Conservation (phyloP, 2,888 invertebrate genomes). For the Dastarcus helophoroides region DNA sequence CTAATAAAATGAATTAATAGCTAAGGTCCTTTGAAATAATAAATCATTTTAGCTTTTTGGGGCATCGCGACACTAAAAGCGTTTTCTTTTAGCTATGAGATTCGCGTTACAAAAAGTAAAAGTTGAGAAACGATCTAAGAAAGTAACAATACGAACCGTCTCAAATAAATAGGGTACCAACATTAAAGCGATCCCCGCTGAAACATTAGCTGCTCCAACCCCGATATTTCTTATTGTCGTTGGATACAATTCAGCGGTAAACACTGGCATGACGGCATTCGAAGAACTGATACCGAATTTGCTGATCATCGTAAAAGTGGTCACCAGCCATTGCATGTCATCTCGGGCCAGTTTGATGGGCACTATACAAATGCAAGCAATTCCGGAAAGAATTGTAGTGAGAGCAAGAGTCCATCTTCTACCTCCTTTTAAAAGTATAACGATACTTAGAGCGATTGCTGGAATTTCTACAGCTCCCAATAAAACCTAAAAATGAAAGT, state of each 20-base stretch:
- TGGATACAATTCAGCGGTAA: slow-evolving; percentile 68
- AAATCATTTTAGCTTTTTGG: too few species aligned
- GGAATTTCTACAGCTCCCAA: slow-evolving; percentile 69
- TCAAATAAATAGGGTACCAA: slow-evolving; percentile 67
- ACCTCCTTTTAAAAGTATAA: slow-evolving; percentile 62
- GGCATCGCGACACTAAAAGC: too few species aligned
- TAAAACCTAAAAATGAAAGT: slow-evolving; percentile 38
- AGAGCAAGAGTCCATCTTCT: slow-evolving; percentile 60
- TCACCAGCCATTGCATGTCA: slow-evolving; percentile 54
- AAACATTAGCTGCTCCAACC: slow-evolving; percentile 62
- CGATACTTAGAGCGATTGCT: slow-evolving; percentile 63
- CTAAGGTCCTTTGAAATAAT: too few species aligned
- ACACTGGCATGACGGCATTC: slow-evolving; percentile 69
- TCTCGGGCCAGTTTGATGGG: slow-evolving; percentile 42
- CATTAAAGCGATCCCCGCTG: slow-evolving; percentile 65
- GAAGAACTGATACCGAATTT: slow-evolving; percentile 70
- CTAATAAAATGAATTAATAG: too few species aligned
- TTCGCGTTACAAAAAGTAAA: not conserved
- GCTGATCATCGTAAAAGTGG: slow-evolving; percentile 65
- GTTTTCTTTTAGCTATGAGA: not conserved
- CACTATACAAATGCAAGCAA: slow-evolving; percentile 51
- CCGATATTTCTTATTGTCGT: slow-evolving; percentile 69
- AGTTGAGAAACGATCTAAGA: not conserved
- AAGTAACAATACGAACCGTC: slow-evolving; percentile 47
- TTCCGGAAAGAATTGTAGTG: slow-evolving; percentile 55